A percentile compares a stretch with the other conserved stretches of the same genome.
Evolutionary conservation across 2,113 vertebrate genomes (phyloP).

Genomic region (Baryphthengus martii): DNA sequence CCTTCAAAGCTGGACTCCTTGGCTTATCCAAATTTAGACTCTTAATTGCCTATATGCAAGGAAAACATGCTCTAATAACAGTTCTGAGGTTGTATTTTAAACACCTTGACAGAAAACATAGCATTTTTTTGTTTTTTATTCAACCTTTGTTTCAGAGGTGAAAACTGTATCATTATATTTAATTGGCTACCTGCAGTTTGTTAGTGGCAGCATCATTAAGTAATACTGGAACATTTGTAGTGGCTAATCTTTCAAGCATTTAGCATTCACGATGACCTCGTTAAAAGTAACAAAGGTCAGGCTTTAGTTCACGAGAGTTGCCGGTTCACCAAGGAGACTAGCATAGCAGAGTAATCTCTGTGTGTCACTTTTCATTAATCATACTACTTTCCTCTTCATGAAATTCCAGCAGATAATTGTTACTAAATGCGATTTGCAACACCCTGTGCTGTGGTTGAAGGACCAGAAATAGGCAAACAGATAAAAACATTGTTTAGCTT

Average conservation of each 20-base stretch:
- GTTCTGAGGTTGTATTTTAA: background rate
- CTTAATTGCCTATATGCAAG: background rate
- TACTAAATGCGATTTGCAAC: conserved; percentile 79
- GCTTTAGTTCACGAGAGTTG: conserved; percentile 65
- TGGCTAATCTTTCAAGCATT: conserved; percentile 67
- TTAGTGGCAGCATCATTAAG: conserved; percentile 49
- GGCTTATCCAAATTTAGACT: background rate
- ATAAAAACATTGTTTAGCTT: conserved; percentile 82
- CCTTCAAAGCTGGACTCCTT: background rate
- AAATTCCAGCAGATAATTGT: conserved; percentile 81
- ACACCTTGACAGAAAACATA: background rate
- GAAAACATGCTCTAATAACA: background rate
- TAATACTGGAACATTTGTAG: conserved; percentile 42
- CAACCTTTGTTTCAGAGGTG: conserved; percentile 57
- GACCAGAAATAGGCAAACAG: conserved; percentile 77
- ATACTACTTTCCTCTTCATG: conserved; percentile 73
- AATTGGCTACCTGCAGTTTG: conserved; percentile 68
- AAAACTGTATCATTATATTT: conserved; percentile 51
- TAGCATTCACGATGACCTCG: conserved; percentile 73
- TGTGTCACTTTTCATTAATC: conserved; percentile 87
- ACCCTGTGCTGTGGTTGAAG: conserved; percentile 72
- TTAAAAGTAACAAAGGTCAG: conserved; percentile 76
- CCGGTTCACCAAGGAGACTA: conserved; percentile 66
- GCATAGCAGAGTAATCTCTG: conserved; percentile 73
- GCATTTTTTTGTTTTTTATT: conserved; percentile 12